These are phyloP conservation scores for Albula glossodonta DNA, from an alignment of 2,113 vertebrate genomes.

Conservation along the genomic window DNA sequence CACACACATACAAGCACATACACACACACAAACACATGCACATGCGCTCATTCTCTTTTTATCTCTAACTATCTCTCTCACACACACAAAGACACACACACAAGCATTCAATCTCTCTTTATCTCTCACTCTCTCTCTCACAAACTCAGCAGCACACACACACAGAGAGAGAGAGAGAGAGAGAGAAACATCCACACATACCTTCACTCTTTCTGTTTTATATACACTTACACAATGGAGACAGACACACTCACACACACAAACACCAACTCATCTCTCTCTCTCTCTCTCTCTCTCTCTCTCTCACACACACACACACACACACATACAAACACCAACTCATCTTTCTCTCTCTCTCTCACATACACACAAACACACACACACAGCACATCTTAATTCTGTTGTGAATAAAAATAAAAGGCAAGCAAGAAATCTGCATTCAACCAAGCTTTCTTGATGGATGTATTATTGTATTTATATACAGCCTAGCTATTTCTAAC, in stretches of 20 bases:
- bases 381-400: conserved; percentile 63
- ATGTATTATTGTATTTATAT: conserved; percentile 51
- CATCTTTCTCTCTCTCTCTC: conserved; percentile 35
- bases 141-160: background rate
- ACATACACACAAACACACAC: background rate
- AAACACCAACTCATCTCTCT: too few species aligned
- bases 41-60: conserved; percentile 33
- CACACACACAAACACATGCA: background rate
- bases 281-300: too few species aligned
- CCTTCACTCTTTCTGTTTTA: too few species aligned
- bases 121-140: too few species aligned
- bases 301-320: too few species aligned
- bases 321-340: too few species aligned
- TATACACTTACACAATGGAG: too few species aligned
- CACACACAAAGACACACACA: background rate
- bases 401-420: conserved; percentile 55
- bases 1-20: conserved; percentile 36
- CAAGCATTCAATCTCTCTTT: too few species aligned
- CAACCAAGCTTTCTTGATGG: conserved; percentile 54
- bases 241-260: too few species aligned
- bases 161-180: too few species aligned
- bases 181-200: too few species aligned
- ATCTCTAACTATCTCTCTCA: too few species aligned
- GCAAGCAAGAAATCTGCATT: conserved; percentile 67
- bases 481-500: conserved; percentile 44